Percentiles rank a stretch among this genome's conserved stretches.
These are phyloP conservation scores for Sterna hirundo DNA, from an alignment of 2,113 vertebrate species.

Conservation along the genomic window DNA sequence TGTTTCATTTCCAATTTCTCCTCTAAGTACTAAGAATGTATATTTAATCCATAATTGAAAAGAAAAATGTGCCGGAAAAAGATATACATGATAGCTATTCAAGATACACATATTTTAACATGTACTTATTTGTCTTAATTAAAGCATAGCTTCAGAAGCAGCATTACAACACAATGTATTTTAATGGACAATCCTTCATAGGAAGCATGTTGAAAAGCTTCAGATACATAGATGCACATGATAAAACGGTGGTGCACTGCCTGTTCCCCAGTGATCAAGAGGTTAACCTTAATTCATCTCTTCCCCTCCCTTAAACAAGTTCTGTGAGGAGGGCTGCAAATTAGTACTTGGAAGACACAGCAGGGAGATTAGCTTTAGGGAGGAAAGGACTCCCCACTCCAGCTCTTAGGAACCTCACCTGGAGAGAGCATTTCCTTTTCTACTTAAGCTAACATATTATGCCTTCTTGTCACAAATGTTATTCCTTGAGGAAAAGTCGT, in stretches of 20 bases:
- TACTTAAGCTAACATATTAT: not conserved
- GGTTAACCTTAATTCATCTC: constrained; percentile 29
- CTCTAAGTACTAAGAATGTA: not conserved
- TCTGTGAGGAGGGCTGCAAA: constrained; percentile 37
- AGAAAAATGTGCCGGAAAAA: not conserved
- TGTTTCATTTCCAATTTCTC: not conserved
- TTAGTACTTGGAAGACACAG: constrained; percentile 20
- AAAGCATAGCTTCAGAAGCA: not conserved
- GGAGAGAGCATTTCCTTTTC: constrained; percentile 12
- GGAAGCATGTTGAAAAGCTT: not conserved
- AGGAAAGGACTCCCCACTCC: not conserved
- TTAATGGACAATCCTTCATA: not conserved
- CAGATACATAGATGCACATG: not conserved
- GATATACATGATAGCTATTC: not conserved
- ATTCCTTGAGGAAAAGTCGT: constrained; percentile 16
- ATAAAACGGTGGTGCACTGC: not conserved
- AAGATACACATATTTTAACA: not conserved
- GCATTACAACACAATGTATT: not conserved
- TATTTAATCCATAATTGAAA: not conserved
- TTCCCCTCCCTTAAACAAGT: constrained; percentile 39
- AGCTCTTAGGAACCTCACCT: constrained; percentile 9
- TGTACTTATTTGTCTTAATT: not conserved
- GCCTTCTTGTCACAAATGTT: not conserved
- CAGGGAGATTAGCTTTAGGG: constrained; percentile 24
- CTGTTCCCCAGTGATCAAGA: not conserved